A percentile compares a stretch with the other conserved stretches of the same genome.
phyloP scores from a whole-genome alignment of 1,140 invertebrate genomes.

The Eriosoma lanigerum region DNA sequence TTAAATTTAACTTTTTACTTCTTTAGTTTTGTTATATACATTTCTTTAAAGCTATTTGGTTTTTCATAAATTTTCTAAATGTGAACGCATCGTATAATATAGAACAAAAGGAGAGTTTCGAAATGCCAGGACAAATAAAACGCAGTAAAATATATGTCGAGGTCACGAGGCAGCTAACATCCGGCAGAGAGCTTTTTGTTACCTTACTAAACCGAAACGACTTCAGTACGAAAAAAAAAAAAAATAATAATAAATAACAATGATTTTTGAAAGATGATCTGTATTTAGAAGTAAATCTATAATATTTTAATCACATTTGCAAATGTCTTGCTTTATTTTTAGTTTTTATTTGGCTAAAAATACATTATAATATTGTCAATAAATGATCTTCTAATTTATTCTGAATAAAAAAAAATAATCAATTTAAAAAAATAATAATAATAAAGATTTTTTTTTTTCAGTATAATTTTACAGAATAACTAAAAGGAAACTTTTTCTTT shows the following conservation, averaged over 20 bases:
- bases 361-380: too few species aligned
- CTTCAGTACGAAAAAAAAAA: not conserved
- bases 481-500: too few species aligned
- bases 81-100: not conserved
- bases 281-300: not conserved
- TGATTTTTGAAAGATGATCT: not conserved
- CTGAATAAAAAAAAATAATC: too few species aligned
- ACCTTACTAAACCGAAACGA: not conserved
- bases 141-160: not conserved
- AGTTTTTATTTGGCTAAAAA: not conserved
- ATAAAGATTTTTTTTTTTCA: too few species aligned
- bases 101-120: slow-evolving; percentile 15
- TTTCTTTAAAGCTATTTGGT: too few species aligned
- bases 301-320: slow-evolving; percentile 5
- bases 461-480: too few species aligned
- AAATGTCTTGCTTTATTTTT: not conserved
- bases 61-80: not conserved
- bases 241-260: not conserved
- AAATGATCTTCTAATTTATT: too few species aligned
- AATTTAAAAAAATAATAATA: not conserved
- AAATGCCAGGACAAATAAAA: slow-evolving; percentile 7
- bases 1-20: too few species aligned
- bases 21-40: too few species aligned
- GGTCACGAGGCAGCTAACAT: not conserved
- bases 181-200: slow-evolving; percentile 4